A percentile compares a stretch with the other conserved stretches of the same genome.
phyloP scores from a whole-genome alignment of 1,140 invertebrate species.

The Colletes gigas region DNA sequence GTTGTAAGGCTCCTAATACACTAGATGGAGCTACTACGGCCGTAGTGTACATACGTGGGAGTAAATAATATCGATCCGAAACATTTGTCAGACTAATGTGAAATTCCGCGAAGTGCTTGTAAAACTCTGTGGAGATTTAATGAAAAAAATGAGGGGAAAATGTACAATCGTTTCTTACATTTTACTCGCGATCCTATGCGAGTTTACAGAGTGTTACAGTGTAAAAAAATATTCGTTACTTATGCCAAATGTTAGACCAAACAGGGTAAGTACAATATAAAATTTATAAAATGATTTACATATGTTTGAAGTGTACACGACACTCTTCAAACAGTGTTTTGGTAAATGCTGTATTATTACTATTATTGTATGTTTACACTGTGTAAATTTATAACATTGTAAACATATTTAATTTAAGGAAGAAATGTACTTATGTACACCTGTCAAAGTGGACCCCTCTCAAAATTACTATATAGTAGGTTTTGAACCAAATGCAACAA shows the following conservation, averaged over 20 bases:
- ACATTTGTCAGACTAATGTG: constrained; percentile 41
- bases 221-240: constrained; percentile 83
- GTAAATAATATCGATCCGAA: constrained; percentile 49
- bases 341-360: background rate
- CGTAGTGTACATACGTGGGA: background rate
- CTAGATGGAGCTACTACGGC: no score
- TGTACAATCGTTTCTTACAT: constrained; percentile 12
- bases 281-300: background rate
- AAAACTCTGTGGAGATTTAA: background rate
- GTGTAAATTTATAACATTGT: background rate
- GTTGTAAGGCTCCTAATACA: no score
- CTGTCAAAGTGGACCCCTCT: constrained; percentile 87
- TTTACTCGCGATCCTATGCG: constrained; percentile 57
- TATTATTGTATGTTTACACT: background rate
- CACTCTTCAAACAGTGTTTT: background rate
- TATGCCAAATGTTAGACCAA: constrained; percentile 87
- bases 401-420: constrained; percentile 82
- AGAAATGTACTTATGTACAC: constrained; percentile 92
- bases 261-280: constrained; percentile 81
- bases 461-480: constrained; percentile 92
- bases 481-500: constrained; percentile 96
- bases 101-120: background rate
- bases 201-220: constrained; percentile 59
- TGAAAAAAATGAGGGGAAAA: constrained; percentile 39
- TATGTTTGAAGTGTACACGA: background rate